Conservation (phyloP, 2,113 vertebrate species). For the Balaeniceps rex region DNA sequence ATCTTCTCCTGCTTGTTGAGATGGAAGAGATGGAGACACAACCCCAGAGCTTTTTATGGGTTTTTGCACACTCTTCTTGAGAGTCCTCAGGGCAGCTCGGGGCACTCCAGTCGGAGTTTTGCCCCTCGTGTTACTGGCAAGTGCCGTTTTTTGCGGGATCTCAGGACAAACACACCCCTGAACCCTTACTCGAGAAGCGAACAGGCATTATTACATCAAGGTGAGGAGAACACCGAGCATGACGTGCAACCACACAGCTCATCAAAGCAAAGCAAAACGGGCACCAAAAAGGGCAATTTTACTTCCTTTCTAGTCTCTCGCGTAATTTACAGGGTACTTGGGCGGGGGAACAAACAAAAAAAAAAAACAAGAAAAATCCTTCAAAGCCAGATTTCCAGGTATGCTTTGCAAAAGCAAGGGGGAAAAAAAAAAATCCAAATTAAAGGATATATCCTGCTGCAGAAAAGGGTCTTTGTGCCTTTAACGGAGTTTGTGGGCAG, state of each 20-base stretch:
- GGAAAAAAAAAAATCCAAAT: not conserved
- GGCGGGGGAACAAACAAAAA: not conserved
- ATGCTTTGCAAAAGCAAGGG: not conserved
- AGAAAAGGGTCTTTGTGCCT: not conserved
- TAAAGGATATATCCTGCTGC: not conserved
- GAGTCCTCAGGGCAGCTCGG: not conserved
- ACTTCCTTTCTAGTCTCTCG: not conserved
- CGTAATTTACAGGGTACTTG: not conserved
- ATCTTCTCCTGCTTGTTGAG: not conserved
- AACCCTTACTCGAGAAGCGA: rapidly evolving
- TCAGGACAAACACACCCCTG: not conserved
- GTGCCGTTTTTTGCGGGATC: not conserved
- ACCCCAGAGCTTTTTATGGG: rapidly evolving
- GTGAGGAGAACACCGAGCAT: not conserved
- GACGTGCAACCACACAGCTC: not conserved
- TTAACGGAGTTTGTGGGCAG: not conserved
- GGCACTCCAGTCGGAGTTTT: not conserved
- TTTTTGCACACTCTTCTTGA: not conserved
- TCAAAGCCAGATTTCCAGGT: not conserved
- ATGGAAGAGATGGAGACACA: not conserved
- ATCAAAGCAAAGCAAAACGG: not conserved
- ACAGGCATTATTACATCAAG: not conserved
- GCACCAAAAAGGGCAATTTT: not conserved
- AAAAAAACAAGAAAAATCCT: not conserved
- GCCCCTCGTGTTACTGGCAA: not conserved